Base-by-base conservation (phyloP, 2,113 vertebrate genomes). In the Promerops cafer region DNA sequence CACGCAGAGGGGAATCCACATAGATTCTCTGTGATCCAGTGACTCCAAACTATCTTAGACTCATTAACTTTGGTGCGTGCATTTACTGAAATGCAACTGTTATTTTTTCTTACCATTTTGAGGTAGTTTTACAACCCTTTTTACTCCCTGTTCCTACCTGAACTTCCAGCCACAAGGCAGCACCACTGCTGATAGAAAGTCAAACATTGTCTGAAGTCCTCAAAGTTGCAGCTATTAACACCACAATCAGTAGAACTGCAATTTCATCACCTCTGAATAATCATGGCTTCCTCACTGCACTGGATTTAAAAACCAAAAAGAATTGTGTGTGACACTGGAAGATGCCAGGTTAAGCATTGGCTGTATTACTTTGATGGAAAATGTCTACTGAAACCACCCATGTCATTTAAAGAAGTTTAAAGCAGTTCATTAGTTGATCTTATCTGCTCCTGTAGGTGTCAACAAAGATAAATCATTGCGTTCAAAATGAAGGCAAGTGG, bases 401-500 rank as follows among this genome's bases (percentile, higher is more conserved):
- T 65, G 52, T 20, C 2, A 66, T 69, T 87, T 89, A 60, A 80
- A 68, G 40, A 39, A 42, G 65, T 94, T 82, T 83, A 85, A 94
- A 87, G 44, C 23, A 84, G 60, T 64, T 89, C 8, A 33, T 93
- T 77, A 82, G 71, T 87, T 96, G 82, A 93, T 92, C 68, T 87
- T 94, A 95, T 80, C 89, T 84, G 71, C 39, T 84, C 21, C 44
- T 57, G 80, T 71, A 86, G 83, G 53, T 94, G 85, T 90, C 86
- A 96, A 93, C 37, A 84, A 74, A 96, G 78, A 83, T 39, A 93
- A 94, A 91, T 87, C 47, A 50, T 88, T 88, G 57, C 18, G 37
- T 87, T 92, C 40, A 61, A 84, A 92, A 93, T 56, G 56, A 90
- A 88, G 49, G 33, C 40, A 74, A 81, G 59, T 59, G 68, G n/a